A percentile compares a stretch with the other conserved stretches of the same genome.
Evolutionary conservation across 2,797 vertebrate genomes (phyloP).

Genomic region (Poecilia gillii): DNA sequence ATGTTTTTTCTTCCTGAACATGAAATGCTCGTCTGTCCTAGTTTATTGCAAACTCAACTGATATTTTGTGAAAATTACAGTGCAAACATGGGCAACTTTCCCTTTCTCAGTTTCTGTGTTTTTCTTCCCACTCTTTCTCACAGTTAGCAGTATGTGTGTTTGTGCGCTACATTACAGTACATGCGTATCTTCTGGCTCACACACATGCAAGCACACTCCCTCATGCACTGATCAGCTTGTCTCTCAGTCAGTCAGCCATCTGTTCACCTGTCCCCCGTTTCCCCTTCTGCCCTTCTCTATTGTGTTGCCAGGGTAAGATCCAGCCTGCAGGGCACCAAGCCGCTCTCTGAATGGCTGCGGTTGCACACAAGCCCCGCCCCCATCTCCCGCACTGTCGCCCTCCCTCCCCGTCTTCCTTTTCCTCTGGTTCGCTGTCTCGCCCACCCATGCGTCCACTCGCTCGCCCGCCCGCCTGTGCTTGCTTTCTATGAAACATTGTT

Average conservation of each 20-base stretch:
- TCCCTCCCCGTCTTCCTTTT: constrained; percentile 33
- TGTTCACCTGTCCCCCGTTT: constrained; percentile 78
- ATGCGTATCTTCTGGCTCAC: constrained; percentile 17
- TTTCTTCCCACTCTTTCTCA: constrained; percentile 35
- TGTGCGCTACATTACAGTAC: constrained; percentile 29
- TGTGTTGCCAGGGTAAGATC: constrained; percentile 84
- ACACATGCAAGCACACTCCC: constrained; percentile 31
- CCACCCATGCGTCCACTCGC: constrained; percentile 50
- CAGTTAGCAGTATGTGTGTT: constrained; percentile 25
- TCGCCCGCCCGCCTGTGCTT: constrained; percentile 28
- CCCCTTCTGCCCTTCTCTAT: constrained; percentile 62
- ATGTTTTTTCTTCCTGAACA: neutral
- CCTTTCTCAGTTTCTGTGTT: constrained; percentile 32
- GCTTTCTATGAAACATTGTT: constrained; percentile 37
- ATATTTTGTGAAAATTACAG: constrained; percentile 45
- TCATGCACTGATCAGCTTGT: constrained; percentile 76
- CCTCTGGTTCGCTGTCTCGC: constrained; percentile 56
- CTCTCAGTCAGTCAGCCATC: constrained; percentile 77
- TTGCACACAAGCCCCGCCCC: constrained; percentile 63
- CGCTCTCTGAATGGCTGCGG: constrained; percentile 74
- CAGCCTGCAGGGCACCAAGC: constrained; percentile 73
- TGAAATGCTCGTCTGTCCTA: constrained; percentile 10
- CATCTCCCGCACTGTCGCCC: constrained; percentile 26
- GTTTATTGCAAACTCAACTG: constrained; percentile 41
- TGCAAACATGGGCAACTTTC: constrained; percentile 48